A percentile compares a stretch with the other conserved stretches of the same genome.
These are phyloP conservation scores for Hippocampus guttulatus DNA, from an alignment of 2,113 vertebrate genomes.

Conservation along the genomic window DNA sequence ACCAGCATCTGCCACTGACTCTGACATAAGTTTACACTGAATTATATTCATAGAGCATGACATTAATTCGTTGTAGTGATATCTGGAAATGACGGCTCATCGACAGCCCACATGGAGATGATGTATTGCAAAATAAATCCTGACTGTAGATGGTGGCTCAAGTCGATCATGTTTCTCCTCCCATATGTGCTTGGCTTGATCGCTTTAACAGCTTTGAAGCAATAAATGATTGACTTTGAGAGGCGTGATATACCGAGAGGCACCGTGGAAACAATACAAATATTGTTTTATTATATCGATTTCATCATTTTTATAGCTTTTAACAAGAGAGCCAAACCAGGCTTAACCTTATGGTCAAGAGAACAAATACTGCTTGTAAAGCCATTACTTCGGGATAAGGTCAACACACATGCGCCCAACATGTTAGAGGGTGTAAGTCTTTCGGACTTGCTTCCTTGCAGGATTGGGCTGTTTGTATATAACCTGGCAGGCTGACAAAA, in stretches of 20 bases:
- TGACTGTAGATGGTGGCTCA: neutral
- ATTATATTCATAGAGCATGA: neutral
- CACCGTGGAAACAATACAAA: constrained; percentile 52
- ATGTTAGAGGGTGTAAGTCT: neutral
- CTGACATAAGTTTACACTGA: no score
- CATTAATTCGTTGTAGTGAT: neutral
- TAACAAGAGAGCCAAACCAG: neutral
- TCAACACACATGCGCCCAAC: neutral
- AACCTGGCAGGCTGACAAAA: no score
- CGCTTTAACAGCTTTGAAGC: constrained; percentile 20
- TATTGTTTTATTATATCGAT: constrained; percentile 15
- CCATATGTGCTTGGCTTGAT: neutral
- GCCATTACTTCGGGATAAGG: neutral
- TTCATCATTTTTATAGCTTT: constrained; percentile 1
- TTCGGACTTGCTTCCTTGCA: neutral
- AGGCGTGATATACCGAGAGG: neutral
- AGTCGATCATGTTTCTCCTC: neutral
- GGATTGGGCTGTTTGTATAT: neutral
- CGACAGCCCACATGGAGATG: neutral
- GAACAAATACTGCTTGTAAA: neutral
- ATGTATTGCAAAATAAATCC: neutral
- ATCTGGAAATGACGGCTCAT: neutral
- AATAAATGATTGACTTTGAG: constrained; percentile 14
- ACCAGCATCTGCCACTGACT: no score
- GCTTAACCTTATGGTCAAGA: neutral